phyloP scores from a whole-genome alignment of 2,797 vertebrate genomes.

The Kryptolebias ocellatus region DNA sequence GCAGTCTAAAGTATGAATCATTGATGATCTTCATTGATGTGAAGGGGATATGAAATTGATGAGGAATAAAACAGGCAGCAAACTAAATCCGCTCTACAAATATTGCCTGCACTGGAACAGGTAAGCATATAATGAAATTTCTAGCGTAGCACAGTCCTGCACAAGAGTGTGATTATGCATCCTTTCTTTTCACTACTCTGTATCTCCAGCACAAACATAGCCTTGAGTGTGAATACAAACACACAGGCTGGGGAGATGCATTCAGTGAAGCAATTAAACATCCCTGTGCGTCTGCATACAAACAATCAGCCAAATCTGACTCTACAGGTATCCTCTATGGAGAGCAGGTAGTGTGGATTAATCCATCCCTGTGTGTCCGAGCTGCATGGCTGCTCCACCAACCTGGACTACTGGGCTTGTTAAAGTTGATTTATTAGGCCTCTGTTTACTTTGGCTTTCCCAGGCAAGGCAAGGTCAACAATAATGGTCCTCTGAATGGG shows the following conservation, averaged over 20 bases:
- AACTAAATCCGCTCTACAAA: conserved; percentile 74
- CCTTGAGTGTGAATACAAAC: conserved; percentile 64
- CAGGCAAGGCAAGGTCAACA: conserved; percentile 84
- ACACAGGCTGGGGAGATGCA: conserved; percentile 67
- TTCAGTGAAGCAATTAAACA: conserved; percentile 82
- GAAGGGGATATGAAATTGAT: conserved; percentile 72
- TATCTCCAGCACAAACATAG: conserved; percentile 65
- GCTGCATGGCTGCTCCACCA: conserved; percentile 72
- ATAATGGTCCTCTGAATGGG: conserved; percentile 85
- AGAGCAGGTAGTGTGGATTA: conserved; percentile 75
- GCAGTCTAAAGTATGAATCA: conserved; percentile 70
- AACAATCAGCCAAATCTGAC: conserved; percentile 79
- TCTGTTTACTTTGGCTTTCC: conserved; percentile 83
- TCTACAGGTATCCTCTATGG: conserved; percentile 80
- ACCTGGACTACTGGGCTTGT: conserved; percentile 79
- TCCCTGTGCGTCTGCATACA: conserved; percentile 73
- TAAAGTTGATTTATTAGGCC: conserved; percentile 87
- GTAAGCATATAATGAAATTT: conserved; percentile 81
- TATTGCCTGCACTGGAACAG: conserved; percentile 70
- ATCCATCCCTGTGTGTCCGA: conserved; percentile 70
- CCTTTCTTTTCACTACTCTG: conserved; percentile 64
- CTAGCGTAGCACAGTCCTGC: conserved; percentile 61
- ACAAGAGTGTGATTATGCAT: conserved; percentile 73
- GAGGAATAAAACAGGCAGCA: conserved; percentile 72
- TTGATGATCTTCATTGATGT: conserved; percentile 71